Evolutionary conservation across 2,888 invertebrate genomes (phyloP).

Genomic region (Dynastes maya): DNA sequence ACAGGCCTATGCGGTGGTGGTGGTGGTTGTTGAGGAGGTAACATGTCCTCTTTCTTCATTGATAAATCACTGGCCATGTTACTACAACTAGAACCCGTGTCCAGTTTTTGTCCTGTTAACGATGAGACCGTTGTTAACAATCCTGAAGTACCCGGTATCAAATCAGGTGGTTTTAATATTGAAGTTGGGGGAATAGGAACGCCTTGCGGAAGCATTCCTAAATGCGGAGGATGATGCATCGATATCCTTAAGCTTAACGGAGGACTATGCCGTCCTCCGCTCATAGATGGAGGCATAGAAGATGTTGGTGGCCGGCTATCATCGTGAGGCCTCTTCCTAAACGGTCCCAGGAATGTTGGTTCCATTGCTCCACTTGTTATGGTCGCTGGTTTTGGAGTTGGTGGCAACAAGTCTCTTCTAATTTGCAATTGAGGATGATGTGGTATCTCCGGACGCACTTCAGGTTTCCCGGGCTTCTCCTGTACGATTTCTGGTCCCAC

Average conservation of each 20-base stretch:
- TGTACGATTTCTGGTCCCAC: constrained; percentile 67
- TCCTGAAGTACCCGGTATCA: constrained; percentile 65
- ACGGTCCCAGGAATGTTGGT: constrained; percentile 72
- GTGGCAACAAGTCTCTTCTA: constrained; percentile 80
- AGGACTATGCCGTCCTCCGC: constrained; percentile 64
- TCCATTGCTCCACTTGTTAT: constrained; percentile 71
- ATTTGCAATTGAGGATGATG: constrained; percentile 77
- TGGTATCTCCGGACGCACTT: constrained; percentile 62
- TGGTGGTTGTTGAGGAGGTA: constrained; percentile 69
- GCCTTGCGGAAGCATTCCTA: constrained; percentile 59
- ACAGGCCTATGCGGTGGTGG: constrained; percentile 73
- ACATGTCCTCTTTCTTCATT: constrained; percentile 67
- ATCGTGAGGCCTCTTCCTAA: constrained; percentile 75
- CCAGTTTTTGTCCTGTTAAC: constrained; percentile 41
- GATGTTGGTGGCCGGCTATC: constrained; percentile 69
- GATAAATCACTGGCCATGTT: constrained; percentile 68
- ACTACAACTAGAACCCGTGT: constrained; percentile 54
- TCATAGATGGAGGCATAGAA: constrained; percentile 62
- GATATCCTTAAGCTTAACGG: constrained; percentile 65
- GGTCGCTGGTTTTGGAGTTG: constrained; percentile 67
- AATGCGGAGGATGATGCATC: constrained; percentile 57
- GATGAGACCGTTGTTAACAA: constrained; percentile 64
- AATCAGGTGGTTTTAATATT: constrained; percentile 68
- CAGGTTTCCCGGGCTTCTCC: constrained; percentile 80
- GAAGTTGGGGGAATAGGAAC: constrained; percentile 61